Base-by-base conservation (phyloP, 2,888 invertebrate genomes). In the Acrobasis suavella region DNA sequence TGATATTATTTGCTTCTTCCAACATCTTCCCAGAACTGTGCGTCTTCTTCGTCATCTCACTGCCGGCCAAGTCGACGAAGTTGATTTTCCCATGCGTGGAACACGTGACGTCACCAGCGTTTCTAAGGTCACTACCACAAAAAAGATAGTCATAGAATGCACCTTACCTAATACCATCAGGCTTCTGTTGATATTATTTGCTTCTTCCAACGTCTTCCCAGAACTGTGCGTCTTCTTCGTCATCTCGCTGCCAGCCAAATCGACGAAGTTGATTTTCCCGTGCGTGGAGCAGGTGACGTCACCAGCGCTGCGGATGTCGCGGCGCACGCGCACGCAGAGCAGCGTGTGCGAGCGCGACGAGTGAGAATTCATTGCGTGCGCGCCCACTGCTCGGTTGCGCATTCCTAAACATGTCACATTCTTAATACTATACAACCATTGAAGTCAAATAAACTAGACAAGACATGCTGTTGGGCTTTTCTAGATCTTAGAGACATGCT, bases 21-120 rank as follows among this genome's bases (percentile, higher is more conserved):
- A 98, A 85, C 0, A 97, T 97, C 85, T 96, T 97, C 58, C 96
- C 98, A 75, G 96, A 96, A 81, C 96, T 97, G 73, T 95, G 95
- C 0, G 97, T 98, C 82, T 96, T 96, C 81, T 98, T 98, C 6
- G 98, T 98, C 95, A 98, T 97, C 89, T 98, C 98, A 77, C 98
- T 98, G 98, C 98, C 65, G 98, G 98, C 98, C 65, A 98, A 91
- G 86, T 98, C 98, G 9, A 98, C 98, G 83, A 98, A 98, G 90
- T 98, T 98, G 62, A 98, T 96, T 91, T 98, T 98, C 37, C 98
- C 98, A 76, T 97, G 96, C 72, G 97, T 96, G 42, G 97, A 96
- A 73, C 98, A 95, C 73, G 96, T 97, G 54, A 97, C 96, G 52
- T 96, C 96, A 67, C 95, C 95, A 77, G 96, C 95, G 37, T 96